A percentile compares a stretch with the other conserved stretches of the same genome.
Conservation (phyloP, 2,888 invertebrate species). For the Xestia ashworthii region DNA sequence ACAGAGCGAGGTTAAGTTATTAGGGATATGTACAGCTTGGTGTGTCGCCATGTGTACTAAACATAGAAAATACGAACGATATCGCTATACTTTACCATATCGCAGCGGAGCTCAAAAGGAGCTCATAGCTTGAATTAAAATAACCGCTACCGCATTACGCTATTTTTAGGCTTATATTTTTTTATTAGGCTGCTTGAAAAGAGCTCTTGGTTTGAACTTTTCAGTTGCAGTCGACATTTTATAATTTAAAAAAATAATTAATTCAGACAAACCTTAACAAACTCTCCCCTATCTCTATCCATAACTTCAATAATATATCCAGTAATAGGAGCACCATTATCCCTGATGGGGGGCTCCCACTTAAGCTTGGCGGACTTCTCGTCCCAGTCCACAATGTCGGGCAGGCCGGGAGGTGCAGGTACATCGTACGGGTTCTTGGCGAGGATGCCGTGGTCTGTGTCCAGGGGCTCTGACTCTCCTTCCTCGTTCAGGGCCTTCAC, state of each 20-base stretch:
- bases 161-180: too few relatives aligned
- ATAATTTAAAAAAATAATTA: not conserved
- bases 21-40: too few relatives aligned
- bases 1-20: too few relatives aligned
- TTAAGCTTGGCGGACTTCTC: conserved; percentile 97
- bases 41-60: not conserved
- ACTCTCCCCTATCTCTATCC: conserved; percentile 96
- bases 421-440: conserved; percentile 99
- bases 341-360: conserved; percentile 97
- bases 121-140: not conserved
- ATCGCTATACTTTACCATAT: not conserved
- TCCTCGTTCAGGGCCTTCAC: conserved; percentile 99
- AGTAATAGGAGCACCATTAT: conserved; percentile 98
- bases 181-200: not conserved
- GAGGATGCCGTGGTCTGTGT: conserved; percentile 96
- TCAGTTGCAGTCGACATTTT: not conserved
- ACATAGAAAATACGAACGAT: not conserved
- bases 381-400: conserved; percentile 97
- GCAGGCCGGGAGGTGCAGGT: conserved; percentile 96
- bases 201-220: not conserved
- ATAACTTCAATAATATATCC: conserved; percentile 98
- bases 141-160: not conserved
- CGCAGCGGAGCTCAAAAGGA: not conserved
- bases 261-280: conserved; percentile 91
- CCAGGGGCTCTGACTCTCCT: conserved; percentile 98